phyloP scores from a whole-genome alignment of 2,113 vertebrate genomes.

The Aleadryas rufinucha region DNA sequence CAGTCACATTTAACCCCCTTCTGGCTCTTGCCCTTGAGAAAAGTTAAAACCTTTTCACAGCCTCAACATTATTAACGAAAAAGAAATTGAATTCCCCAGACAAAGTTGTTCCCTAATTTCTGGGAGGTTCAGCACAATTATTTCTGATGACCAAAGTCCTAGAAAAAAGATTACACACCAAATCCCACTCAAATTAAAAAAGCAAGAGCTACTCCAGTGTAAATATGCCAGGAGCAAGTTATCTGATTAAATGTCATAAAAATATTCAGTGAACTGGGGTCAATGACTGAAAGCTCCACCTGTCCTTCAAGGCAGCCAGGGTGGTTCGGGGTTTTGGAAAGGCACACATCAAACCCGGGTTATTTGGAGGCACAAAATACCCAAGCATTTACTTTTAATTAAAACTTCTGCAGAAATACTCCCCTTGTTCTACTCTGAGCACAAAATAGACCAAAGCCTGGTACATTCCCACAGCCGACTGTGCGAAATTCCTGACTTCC shows the following conservation, averaged over 20 bases:
- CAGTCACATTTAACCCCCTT: neutral
- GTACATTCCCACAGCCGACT: neutral
- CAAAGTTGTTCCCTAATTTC: neutral
- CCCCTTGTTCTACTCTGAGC: neutral
- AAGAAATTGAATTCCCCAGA: neutral
- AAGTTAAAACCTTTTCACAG: neutral
- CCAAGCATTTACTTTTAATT: neutral
- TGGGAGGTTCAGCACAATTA: neutral
- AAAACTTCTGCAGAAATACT: neutral
- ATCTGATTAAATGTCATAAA: neutral
- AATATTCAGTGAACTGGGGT: neutral
- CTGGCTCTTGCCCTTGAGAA: neutral
- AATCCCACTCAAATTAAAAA: neutral
- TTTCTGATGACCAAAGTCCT: neutral
- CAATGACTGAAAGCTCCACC: neutral
- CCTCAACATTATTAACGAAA: neutral
- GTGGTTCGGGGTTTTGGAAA: neutral
- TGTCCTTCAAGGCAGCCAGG: neutral
- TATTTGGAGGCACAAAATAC: neutral
- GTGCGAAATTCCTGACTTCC: neutral
- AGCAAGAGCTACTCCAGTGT: neutral
- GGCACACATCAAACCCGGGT: accelerated
- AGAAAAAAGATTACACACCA: neutral
- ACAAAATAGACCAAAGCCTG: neutral
- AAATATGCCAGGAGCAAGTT: neutral